Conservation (phyloP, 2,888 invertebrate species). For the Asteroscopus sphinx region DNA sequence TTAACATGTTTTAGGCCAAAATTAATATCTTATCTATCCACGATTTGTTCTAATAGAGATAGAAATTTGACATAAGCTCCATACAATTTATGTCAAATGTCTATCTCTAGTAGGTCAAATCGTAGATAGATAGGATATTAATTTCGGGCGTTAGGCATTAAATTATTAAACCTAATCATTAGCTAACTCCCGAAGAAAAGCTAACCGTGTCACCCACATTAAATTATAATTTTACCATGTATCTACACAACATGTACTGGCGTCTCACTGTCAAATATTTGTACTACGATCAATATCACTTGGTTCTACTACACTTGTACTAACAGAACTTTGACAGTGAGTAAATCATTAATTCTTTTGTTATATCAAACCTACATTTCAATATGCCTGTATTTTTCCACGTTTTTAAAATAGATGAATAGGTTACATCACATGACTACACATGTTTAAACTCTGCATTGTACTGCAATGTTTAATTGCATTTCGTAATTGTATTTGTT, state of each 20-base stretch:
- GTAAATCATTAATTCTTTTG: conserved; percentile 73
- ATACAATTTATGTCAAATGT: too few species aligned
- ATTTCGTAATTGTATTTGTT: too few species aligned
- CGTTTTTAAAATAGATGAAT: conserved; percentile 17
- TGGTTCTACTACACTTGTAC: conserved; percentile 58
- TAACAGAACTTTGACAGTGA: conserved; percentile 60
- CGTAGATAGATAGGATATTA: too few species aligned
- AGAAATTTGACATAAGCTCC: too few species aligned
- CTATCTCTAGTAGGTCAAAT: too few species aligned
- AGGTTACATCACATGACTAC: conserved; percentile 15
- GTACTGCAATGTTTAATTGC: too few species aligned
- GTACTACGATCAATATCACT: conserved; percentile 31
- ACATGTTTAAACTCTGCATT: not conserved
- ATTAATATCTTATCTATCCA: too few species aligned
- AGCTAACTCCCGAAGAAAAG: conserved; percentile 1
- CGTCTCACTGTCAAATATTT: conserved; percentile 39
- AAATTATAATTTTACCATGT: conserved; percentile 21
- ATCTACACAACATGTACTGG: conserved; percentile 2
- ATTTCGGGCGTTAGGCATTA: too few species aligned
- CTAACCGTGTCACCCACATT: conserved; percentile 43
- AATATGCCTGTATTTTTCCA: conserved; percentile 33
- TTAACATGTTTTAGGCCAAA: too few species aligned
- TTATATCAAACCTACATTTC: conserved; percentile 47
- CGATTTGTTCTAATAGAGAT: too few species aligned
- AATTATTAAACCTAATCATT: conserved; percentile 20